These are phyloP conservation scores for Nemapogon koenigi DNA, from an alignment of 2,888 invertebrate species.

Conservation along the genomic window DNA sequence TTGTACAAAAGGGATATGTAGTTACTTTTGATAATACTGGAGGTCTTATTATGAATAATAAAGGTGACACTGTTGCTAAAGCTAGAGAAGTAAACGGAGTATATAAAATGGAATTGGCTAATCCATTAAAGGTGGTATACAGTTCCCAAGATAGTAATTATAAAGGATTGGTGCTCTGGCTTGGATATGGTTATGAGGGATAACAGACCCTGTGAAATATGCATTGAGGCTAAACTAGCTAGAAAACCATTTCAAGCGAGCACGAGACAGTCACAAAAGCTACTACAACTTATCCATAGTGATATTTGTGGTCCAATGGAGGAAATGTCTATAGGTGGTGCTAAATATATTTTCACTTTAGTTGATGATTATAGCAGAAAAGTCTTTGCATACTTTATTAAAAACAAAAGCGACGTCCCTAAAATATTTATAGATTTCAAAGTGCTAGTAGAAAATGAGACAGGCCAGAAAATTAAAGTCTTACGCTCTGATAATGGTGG, in stretches of 20 bases:
- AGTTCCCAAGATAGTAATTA: no score
- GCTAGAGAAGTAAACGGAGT: constrained; percentile 11
- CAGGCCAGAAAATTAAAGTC: constrained; percentile 1
- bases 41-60: constrained; percentile 13
- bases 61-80: constrained; percentile 15
- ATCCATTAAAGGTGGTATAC: no score
- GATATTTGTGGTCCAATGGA: constrained; percentile 33
- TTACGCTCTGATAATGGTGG: constrained; percentile 4
- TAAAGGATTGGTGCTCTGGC: no score
- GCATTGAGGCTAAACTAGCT: constrained; percentile 7
- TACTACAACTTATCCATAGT: constrained; percentile 26
- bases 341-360: constrained; percentile 29
- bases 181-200: no score
- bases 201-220: neutral
- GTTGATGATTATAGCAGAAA: constrained; percentile 25
- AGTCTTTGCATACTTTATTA: constrained; percentile 25
- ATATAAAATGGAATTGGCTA: constrained; percentile 18
- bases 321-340: constrained; percentile 23
- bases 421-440: constrained; percentile 17
- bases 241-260: neutral
- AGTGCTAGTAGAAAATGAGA: constrained; percentile 7
- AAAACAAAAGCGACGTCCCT: constrained; percentile 25
- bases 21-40: constrained; percentile 16
- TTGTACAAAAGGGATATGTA: constrained; percentile 15
- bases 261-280: constrained; percentile 13